Percentiles rank a stretch among this genome's conserved stretches.
phyloP scores from a whole-genome alignment of 2,797 vertebrate genomes.

The Danionella dracula region DNA sequence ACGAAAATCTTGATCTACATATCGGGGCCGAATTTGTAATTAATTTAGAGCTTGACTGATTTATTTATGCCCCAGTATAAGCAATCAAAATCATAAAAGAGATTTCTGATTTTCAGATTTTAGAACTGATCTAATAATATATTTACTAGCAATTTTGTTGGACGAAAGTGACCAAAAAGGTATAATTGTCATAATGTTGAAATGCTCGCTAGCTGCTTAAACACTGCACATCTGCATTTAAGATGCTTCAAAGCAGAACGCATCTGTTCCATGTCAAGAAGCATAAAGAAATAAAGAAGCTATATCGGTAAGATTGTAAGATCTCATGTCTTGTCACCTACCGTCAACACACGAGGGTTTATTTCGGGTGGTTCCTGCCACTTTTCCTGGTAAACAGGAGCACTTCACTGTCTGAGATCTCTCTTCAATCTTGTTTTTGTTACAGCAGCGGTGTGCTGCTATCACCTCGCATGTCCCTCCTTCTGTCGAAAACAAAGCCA shows the following conservation, averaged over 20 bases:
- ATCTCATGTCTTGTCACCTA: slow-evolving; percentile 61
- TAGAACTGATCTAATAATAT: too few relatives aligned
- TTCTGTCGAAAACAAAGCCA: slow-evolving; percentile 68
- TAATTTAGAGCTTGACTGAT: too few relatives aligned
- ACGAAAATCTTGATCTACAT: too few relatives aligned
- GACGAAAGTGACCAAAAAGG: too few relatives aligned
- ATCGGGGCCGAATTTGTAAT: too few relatives aligned
- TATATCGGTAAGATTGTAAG: not conserved
- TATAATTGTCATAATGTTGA: too few relatives aligned
- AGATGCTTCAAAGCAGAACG: not conserved
- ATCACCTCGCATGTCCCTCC: slow-evolving; percentile 98
- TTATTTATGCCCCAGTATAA: too few relatives aligned
- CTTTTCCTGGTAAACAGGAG: slow-evolving; percentile 96
- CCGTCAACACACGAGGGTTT: slow-evolving; percentile 96
- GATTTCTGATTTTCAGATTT: too few relatives aligned
- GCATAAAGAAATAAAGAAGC: not conserved
- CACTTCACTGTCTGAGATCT: slow-evolving; percentile 97
- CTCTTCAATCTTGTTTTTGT: slow-evolving; percentile 98
- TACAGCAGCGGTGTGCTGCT: slow-evolving; percentile 98
- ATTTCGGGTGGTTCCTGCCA: slow-evolving; percentile 95
- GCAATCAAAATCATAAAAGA: too few relatives aligned
- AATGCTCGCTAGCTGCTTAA: not conserved
- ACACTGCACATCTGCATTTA: slow-evolving; percentile 4
- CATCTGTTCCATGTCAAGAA: not conserved
- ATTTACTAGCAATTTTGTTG: too few relatives aligned